Percentiles rank a stretch among this genome's conserved stretches.
These are phyloP conservation scores for Nilaparvata lugens DNA, from an alignment of 1,140 invertebrate species.

Conservation along the genomic window DNA sequence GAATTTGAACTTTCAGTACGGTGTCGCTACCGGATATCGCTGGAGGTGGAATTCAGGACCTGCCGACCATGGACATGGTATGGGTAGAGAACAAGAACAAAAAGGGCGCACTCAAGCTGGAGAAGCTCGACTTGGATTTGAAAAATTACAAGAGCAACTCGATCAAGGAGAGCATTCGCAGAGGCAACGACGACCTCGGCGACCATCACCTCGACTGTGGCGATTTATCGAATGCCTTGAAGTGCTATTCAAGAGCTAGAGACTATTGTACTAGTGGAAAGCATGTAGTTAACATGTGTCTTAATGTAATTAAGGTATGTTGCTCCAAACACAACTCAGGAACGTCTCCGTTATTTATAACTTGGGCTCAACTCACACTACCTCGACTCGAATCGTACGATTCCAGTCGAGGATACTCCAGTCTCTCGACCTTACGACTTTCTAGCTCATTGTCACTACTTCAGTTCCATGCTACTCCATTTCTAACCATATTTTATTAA, in stretches of 20 bases:
- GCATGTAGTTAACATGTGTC: conserved; percentile 96
- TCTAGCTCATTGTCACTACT: too few relatives aligned
- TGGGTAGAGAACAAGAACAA: conserved; percentile 92
- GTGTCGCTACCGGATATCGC: conserved; percentile 59
- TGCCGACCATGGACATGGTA: conserved; percentile 71
- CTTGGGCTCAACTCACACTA: too few relatives aligned
- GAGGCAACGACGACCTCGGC: conserved; percentile 91
- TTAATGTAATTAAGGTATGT: conserved; percentile 93
- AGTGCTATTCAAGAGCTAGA: conserved; percentile 92
- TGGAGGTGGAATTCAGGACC: conserved; percentile 51
- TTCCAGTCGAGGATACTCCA: too few relatives aligned
- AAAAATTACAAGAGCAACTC: conserved; percentile 99
- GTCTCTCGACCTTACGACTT: too few relatives aligned
- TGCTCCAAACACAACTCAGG: not conserved
- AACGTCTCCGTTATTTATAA: too few relatives aligned
- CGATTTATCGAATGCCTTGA: conserved; percentile 93
- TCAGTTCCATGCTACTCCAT: too few relatives aligned
- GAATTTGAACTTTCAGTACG: too few relatives aligned
- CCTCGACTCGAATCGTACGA: too few relatives aligned
- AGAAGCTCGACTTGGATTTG: conserved; percentile 94
- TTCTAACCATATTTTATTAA: too few relatives aligned
- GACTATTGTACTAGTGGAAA: conserved; percentile 98
- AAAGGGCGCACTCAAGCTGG: conserved; percentile 88
- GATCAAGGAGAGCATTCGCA: conserved; percentile 86
- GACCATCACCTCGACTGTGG: conserved; percentile 97